Evolutionary conservation across 2,888 invertebrate genomes (phyloP).

Genomic region (Perdita meconis): DNA sequence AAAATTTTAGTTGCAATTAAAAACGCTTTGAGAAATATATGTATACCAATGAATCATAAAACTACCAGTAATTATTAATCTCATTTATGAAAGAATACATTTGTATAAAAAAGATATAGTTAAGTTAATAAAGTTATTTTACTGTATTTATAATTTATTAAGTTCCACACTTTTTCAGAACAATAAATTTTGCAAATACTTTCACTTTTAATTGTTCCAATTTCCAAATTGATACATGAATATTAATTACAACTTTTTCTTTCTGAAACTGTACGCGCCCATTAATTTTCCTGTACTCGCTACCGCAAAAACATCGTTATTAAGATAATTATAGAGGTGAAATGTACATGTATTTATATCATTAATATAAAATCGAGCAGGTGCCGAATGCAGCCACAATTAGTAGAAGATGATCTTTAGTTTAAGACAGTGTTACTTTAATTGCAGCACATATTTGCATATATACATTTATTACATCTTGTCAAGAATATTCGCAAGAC

Average conservation of each 20-base stretch:
- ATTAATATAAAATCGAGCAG: constrained; percentile 20
- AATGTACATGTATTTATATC: constrained; percentile 1
- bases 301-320: constrained; percentile 6
- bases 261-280: background rate
- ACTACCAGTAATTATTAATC: too few species aligned
- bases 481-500: too few species aligned
- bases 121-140: too few species aligned
- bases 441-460: too few species aligned
- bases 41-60: too few species aligned
- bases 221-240: background rate
- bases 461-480: too few species aligned
- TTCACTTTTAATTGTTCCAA: background rate
- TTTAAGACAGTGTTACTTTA: too few species aligned
- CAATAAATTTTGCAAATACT: background rate
- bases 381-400: constrained; percentile 1
- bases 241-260: background rate
- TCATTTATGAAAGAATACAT: too few species aligned
- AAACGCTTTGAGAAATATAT: too few species aligned
- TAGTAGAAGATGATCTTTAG: background rate
- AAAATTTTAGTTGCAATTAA: too few species aligned
- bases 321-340: background rate
- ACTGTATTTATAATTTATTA: too few species aligned
- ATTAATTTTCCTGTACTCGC: background rate
- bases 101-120: too few species aligned
- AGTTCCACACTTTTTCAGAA: background rate